Base-by-base conservation (phyloP, 2,888 invertebrate species). In the Sinotaia quadrata region DNA sequence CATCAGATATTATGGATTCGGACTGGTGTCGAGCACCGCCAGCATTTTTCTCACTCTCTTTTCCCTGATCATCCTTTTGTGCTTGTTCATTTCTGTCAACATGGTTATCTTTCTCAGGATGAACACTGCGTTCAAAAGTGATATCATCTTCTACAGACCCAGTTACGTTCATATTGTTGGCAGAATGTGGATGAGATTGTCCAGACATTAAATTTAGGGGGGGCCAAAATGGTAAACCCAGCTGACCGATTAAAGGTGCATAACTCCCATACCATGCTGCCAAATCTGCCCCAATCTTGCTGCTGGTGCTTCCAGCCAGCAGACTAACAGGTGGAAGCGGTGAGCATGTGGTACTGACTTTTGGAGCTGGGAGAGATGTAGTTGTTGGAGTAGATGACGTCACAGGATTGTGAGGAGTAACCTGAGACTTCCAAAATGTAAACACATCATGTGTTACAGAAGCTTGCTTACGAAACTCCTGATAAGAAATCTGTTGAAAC, bases 391-490 rank as follows among this genome's bases (percentile, higher is more conserved):
- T 44, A 24, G 56, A 31, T 49, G 54, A 41, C n/a, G 51, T 63
- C 18, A 54, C 27, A 36, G 37, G 54, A 18, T 21, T 54, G 44
- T 41, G 24, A 56, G n/a, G 31, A 24, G 56, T 44, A 31, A 65
- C 29, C 36, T 65, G 65, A n/a, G 65, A 12, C 21, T 65, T 65
- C 65, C 65, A 65, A 41, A 65, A 24, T 12, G 56, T 31, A 37
- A 56, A 65, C 33, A 65, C 65, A 31, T 65, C 65, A 54, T 65
- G 65, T 2, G 65, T 65, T 33, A 65, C 65, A 1, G 65, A 44
- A 2, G 65, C 65, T 36, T 65, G 65, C 24, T 65, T 65, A 4
- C 65, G 65, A 24, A 65, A 65, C 56, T 65, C 65, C n/a, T 65
- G 65, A 41, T 65, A 65, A 3, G 56, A 44, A 34, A 65, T 15